Percentiles rank a stretch among this genome's conserved stretches.
These are phyloP conservation scores for Saccostrea cuccullata DNA, from an alignment of 1,140 invertebrate species.

Conservation along the genomic window DNA sequence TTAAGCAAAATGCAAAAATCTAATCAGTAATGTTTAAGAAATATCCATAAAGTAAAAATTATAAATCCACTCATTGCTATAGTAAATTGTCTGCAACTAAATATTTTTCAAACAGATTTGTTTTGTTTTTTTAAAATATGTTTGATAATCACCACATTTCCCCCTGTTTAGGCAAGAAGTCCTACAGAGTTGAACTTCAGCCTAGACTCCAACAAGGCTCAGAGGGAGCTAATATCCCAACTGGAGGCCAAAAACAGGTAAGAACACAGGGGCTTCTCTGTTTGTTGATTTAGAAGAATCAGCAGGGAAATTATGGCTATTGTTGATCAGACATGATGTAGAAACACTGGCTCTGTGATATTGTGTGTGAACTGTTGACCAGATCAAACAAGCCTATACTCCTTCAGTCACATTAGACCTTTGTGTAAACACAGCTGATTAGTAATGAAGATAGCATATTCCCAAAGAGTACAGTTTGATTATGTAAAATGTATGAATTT, in stretches of 20 bases:
- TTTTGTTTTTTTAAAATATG: too few species aligned
- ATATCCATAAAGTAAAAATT: too few species aligned
- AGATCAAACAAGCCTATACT: background rate
- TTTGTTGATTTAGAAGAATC: background rate
- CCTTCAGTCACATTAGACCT: background rate
- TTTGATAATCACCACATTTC: too few species aligned
- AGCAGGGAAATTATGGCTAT: background rate
- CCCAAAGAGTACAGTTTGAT: background rate
- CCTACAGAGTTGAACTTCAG: constrained; percentile 87
- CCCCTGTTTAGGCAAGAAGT: constrained; percentile 80
- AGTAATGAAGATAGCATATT: background rate
- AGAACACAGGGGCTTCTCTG: constrained; percentile 36
- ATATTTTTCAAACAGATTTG: too few species aligned
- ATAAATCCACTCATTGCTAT: too few species aligned
- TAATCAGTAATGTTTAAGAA: too few species aligned
- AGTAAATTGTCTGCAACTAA: too few species aligned
- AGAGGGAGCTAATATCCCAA: constrained; percentile 95
- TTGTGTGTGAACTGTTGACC: background rate
- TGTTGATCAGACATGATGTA: background rate
- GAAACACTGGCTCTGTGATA: background rate
- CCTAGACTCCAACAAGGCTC: constrained; percentile 90
- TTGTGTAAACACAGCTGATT: background rate
- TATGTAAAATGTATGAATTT: background rate
- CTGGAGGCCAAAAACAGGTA: constrained; percentile 95
- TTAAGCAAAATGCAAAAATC: too few species aligned